Evolutionary conservation across 1,140 invertebrate genomes (phyloP), one percentile per base, ranked within the genome.

Genomic region (Lerema accius): DNA sequence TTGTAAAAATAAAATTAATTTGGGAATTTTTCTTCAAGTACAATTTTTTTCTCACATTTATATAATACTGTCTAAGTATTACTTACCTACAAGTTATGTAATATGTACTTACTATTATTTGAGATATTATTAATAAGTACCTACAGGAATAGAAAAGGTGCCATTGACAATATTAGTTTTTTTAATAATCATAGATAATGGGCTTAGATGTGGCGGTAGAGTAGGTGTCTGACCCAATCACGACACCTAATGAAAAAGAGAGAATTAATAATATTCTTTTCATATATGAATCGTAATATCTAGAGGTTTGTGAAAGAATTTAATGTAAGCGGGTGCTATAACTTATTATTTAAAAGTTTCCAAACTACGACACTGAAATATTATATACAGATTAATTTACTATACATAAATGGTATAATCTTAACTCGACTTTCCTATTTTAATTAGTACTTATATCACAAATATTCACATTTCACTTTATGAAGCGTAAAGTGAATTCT

Each of bases 81-180:
- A n/a, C n/a, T n/a, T n/a, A n/a, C n/a, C n/a, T n/a, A n/a, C n/a
- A n/a, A n/a, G n/a, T n/a, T n/a, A n/a, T n/a, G n/a, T n/a, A n/a
- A n/a, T n/a, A n/a, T n/a, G n/a, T n/a, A n/a, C n/a, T n/a, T n/a
- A n/a, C n/a, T n/a, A n/a, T n/a, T n/a, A n/a, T n/a, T n/a, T n/a
- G n/a, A n/a, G n/a, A n/a, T n/a, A n/a, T n/a, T n/a, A n/a, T 60
- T 42, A 51, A 49, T 60, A 63, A 67, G 65, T 67, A 71, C 65
- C 55, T 75, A 71, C 69, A 73, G 68, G 69, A 77, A 73, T 65
- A 56, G 69, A 66, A 63, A 78, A 82, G 80, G 84, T 86, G 84
- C 84, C 80, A 82, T 83, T 83, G 84, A 86, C 84, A 86, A 86
- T 86, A 86, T 84, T 80, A 82, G 65, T 84, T 85, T 65, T 78